A percentile compares a stretch with the other conserved stretches of the same genome.
Evolutionary conservation across 1,140 invertebrate genomes (phyloP).

Genomic region (Idris sp.): DNA sequence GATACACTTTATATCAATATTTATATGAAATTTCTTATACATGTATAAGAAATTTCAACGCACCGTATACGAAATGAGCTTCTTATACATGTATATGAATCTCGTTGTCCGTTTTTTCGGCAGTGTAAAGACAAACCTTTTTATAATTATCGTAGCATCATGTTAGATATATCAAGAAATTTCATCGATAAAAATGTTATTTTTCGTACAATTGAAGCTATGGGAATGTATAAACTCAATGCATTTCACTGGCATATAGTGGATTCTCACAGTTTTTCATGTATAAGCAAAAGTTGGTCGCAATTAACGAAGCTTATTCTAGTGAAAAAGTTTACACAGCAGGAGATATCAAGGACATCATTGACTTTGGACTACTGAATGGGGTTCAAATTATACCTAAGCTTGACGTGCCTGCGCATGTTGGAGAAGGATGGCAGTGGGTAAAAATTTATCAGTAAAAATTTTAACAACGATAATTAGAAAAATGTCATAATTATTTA

Average conservation of each 20-base stretch:
- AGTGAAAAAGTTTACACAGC: slow-evolving; percentile 81
- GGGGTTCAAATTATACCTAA: slow-evolving; percentile 89
- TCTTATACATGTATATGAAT: no score
- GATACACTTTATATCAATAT: no score
- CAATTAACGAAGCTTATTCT: slow-evolving; percentile 86
- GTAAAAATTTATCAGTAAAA: slow-evolving; percentile 50
- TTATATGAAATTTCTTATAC: no score
- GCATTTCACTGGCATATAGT: slow-evolving; percentile 93
- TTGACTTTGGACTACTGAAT: slow-evolving; percentile 84
- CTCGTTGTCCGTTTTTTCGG: no score
- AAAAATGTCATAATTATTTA: no score
- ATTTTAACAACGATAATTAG: no score
- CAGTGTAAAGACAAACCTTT: slow-evolving; percentile 83
- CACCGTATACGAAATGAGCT: no score
- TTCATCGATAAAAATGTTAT: slow-evolving; percentile 83
- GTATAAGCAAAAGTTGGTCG: slow-evolving; percentile 83
- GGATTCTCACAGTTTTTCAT: slow-evolving; percentile 91
- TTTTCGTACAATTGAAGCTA: slow-evolving; percentile 86
- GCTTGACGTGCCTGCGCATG: slow-evolving; percentile 91
- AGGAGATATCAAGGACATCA: slow-evolving; percentile 80
- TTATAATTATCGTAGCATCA: slow-evolving; percentile 86
- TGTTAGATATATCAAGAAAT: slow-evolving; percentile 88
- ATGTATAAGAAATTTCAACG: no score
- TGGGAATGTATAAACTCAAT: slow-evolving; percentile 90
- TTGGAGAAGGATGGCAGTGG: slow-evolving; percentile 91